Conservation (phyloP, 2,113 vertebrate species). For the Camarhynchus parvulus region DNA sequence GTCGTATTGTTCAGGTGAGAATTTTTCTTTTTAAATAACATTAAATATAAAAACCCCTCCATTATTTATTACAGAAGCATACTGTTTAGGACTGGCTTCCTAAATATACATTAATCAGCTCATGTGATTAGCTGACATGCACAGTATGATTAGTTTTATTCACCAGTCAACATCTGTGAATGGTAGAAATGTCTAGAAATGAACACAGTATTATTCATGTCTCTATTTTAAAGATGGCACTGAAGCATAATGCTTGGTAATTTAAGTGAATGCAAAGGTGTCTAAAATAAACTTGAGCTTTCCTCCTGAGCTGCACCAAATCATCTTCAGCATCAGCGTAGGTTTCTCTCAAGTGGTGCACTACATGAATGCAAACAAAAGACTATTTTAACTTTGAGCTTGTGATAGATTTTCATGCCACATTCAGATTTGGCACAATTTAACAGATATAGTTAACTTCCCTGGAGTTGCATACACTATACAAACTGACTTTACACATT, state of each 20-base stretch:
- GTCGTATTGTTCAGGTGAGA: background rate
- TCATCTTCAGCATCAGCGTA: background rate
- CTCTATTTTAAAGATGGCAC: background rate
- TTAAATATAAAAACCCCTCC: background rate
- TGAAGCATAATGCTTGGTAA: background rate
- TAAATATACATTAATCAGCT: background rate
- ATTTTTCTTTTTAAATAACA: background rate
- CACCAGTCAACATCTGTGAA: background rate
- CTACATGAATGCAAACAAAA: conserved; percentile 3
- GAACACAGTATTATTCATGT: background rate
- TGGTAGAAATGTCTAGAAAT: background rate
- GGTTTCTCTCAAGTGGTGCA: background rate
- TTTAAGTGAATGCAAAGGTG: background rate
- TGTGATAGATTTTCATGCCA: background rate
- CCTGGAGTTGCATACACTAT: background rate
- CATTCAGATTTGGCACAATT: background rate
- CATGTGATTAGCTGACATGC: background rate
- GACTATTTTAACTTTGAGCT: conserved; percentile 10
- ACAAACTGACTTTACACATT: background rate
- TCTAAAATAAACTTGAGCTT: background rate
- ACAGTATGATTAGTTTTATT: background rate
- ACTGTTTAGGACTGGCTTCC: background rate
- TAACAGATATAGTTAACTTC: background rate
- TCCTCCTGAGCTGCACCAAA: background rate
- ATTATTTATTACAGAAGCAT: background rate